These are phyloP conservation scores for Urocitellus parryii DNA, from an alignment of 2,113 vertebrate genomes.

Conservation along the genomic window DNA sequence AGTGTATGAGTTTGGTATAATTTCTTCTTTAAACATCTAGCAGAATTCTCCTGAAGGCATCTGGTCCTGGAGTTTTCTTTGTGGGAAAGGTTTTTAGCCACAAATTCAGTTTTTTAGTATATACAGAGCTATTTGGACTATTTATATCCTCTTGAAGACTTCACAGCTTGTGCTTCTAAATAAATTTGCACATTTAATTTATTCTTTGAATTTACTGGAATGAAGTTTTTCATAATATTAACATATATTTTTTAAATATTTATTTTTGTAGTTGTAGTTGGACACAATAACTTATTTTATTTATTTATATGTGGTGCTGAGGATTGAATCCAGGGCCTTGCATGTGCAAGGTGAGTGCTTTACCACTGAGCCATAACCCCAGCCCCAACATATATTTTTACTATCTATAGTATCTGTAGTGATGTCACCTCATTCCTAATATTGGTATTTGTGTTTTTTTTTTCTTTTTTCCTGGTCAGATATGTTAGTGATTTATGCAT, in stretches of 20 bases:
- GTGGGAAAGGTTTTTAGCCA: not conserved
- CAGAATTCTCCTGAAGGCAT: not conserved
- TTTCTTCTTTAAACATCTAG: not conserved
- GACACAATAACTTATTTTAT: too few relatives aligned
- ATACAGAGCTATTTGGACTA: not conserved
- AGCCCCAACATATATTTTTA: not conserved
- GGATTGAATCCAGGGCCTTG: too few relatives aligned
- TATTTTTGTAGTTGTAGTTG: too few relatives aligned
- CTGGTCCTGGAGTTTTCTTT: not conserved
- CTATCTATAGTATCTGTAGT: not conserved
- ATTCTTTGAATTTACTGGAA: not conserved
- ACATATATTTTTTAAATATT: not conserved
- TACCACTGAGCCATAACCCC: too few relatives aligned
- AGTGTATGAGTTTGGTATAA: not conserved
- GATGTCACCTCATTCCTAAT: not conserved
- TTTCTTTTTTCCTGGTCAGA: not conserved
- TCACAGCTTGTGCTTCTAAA: not conserved
- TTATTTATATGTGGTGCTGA: too few relatives aligned
- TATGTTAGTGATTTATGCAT: not conserved
- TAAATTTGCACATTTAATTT: constrained; percentile 26
- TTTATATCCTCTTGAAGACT: not conserved
- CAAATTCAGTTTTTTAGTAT: constrained; percentile 6
- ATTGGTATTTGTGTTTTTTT: not conserved
- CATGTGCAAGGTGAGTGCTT: too few relatives aligned
- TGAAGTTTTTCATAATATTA: constrained; percentile 26